Conservation (phyloP, 2,888 invertebrate species). For the Andrena hattorfiana region DNA sequence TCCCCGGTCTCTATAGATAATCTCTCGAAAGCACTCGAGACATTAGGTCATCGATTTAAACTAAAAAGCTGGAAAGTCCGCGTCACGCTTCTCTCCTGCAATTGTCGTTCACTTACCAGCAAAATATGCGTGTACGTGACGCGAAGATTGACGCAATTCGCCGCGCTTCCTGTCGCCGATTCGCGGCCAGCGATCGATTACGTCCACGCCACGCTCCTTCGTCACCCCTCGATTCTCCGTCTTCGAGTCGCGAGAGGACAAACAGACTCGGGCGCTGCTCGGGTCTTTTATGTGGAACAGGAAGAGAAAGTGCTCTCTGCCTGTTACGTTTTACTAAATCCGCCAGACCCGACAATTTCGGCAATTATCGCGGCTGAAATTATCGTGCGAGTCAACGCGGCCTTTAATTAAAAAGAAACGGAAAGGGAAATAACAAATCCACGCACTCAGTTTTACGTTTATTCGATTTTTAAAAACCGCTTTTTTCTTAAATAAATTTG, state of each 20-base stretch:
- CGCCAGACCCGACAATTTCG: background rate
- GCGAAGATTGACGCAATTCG: background rate
- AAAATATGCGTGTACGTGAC: background rate
- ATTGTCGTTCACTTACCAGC: no score
- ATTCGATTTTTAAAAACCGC: no score
- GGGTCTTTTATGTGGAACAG: conserved; percentile 35
- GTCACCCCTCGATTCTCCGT: background rate
- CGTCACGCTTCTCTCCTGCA: background rate
- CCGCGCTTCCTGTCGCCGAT: background rate
- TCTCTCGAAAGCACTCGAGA: background rate
- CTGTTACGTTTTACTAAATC: conserved; percentile 42
- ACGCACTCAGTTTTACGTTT: no score
- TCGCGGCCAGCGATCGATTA: conserved; percentile 1
- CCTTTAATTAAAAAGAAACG: background rate
- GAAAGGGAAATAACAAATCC: background rate
- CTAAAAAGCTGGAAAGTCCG: no score
- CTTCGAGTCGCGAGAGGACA: background rate
- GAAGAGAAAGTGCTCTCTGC: conserved; percentile 44
- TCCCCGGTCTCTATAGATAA: background rate
- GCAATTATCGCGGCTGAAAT: conserved; percentile 16
- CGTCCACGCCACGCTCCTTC: background rate
- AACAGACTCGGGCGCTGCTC: background rate
- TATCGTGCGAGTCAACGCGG: background rate
- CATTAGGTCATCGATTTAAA: background rate
- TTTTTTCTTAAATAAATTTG: no score